A percentile compares a stretch with the other conserved stretches of the same genome.
These are phyloP conservation scores for Lipophrys pholis DNA, from an alignment of 2,113 vertebrate genomes.

Conservation along the genomic window DNA sequence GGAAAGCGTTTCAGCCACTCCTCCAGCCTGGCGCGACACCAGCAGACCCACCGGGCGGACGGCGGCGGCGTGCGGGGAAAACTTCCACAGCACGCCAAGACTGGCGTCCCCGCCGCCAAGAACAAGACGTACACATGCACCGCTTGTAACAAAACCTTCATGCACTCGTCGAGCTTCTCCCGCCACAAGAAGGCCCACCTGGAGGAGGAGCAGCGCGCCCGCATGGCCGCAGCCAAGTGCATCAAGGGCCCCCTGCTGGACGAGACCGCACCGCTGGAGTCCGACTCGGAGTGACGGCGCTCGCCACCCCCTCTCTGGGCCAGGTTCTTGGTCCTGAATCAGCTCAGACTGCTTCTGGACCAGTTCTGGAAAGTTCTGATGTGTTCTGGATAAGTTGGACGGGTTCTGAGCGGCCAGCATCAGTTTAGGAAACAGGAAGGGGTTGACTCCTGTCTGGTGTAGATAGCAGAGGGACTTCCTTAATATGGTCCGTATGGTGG, in stretches of 20 bases:
- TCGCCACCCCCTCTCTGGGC: too few relatives aligned
- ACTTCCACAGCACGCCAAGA: constrained; percentile 67
- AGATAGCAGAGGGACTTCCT: constrained; percentile 67
- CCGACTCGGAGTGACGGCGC: constrained; percentile 77
- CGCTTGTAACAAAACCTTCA: constrained; percentile 83
- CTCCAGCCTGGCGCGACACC: constrained; percentile 80
- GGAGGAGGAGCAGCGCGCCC: constrained; percentile 58
- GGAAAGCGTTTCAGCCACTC: constrained; percentile 80
- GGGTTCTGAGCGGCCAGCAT: constrained; percentile 46
- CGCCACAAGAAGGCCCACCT: constrained; percentile 84
- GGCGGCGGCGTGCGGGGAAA: constrained; percentile 10
- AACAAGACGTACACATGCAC: constrained; percentile 79
- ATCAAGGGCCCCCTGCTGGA: constrained; percentile 64
- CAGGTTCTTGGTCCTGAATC: too few relatives aligned
- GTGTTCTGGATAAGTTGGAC: not conserved
- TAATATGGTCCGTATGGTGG: constrained; percentile 48
- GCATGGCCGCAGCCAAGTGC: constrained; percentile 30
- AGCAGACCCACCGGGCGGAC: constrained; percentile 68
- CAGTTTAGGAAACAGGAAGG: constrained; percentile 51
- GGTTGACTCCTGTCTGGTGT: constrained; percentile 61
- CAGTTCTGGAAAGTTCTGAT: constrained; percentile 23
- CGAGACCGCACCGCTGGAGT: constrained; percentile 80
- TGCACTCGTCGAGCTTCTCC: constrained; percentile 83
- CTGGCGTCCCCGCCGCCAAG: constrained; percentile 39
- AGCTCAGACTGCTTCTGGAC: constrained; percentile 21